Conservation (phyloP, 1,140 invertebrate genomes). For the Cotesia typhae region DNA sequence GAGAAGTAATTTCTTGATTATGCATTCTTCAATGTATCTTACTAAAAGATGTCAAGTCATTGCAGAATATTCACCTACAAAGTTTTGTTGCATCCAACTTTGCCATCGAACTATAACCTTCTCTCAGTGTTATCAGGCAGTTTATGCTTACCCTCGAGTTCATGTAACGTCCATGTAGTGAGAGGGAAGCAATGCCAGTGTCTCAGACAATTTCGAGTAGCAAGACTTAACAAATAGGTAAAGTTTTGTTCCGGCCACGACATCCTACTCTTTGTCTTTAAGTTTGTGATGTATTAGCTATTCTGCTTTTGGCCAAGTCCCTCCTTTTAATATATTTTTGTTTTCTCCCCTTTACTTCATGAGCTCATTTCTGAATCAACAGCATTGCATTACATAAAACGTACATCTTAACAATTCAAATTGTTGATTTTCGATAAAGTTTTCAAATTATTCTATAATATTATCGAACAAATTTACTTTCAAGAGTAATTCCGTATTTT, state of each 20-base stretch:
- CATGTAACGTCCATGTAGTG: slow-evolving; percentile 42
- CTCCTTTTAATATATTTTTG: slow-evolving; percentile 39
- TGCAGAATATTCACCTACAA: background rate
- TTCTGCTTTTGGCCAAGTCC: slow-evolving; percentile 40
- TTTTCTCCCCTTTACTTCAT: slow-evolving; percentile 43
- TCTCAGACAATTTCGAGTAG: slow-evolving; percentile 62
- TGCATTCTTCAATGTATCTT: too few relatives aligned
- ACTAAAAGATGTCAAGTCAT: slow-evolving; percentile 32
- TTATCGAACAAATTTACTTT: too few relatives aligned
- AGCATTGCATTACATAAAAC: too few relatives aligned
- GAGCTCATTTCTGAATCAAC: slow-evolving; percentile 5
- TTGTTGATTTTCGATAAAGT: too few relatives aligned
- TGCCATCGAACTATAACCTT: slow-evolving; percentile 12
- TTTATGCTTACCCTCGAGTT: slow-evolving; percentile 30
- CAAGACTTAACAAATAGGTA: slow-evolving; percentile 67
- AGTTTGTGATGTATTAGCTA: slow-evolving; percentile 67
- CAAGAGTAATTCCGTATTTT: too few relatives aligned
- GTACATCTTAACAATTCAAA: background rate
- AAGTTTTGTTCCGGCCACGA: slow-evolving; percentile 57
- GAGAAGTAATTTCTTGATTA: slow-evolving; percentile 15
- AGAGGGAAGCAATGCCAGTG: slow-evolving; percentile 35
- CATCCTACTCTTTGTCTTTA: slow-evolving; percentile 64
- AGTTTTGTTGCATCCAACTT: background rate
- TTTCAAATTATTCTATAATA: too few relatives aligned
- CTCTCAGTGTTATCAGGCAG: slow-evolving; percentile 42